Evolutionary conservation across 1,140 invertebrate species (phyloP).

Genomic region (Agraylea sexmaculata): DNA sequence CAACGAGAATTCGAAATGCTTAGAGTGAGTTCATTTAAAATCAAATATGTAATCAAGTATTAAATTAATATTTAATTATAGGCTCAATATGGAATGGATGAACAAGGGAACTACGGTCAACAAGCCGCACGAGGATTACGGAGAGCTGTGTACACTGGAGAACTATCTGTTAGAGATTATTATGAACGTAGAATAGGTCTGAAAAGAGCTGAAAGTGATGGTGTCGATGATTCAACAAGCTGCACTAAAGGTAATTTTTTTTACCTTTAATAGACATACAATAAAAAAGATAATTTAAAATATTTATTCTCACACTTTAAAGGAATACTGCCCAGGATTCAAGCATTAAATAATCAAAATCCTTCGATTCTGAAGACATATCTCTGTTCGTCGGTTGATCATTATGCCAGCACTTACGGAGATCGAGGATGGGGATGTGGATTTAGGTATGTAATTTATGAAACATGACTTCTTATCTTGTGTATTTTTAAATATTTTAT

Average conservation of each 20-base stretch:
- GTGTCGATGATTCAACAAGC: constrained; percentile 72
- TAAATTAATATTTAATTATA: constrained; percentile 22
- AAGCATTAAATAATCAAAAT: constrained; percentile 53
- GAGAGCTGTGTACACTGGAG: constrained; percentile 69
- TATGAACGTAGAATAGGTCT: constrained; percentile 70
- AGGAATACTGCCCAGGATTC: constrained; percentile 63
- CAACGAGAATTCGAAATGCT: constrained; percentile 71
- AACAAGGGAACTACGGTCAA: constrained; percentile 67
- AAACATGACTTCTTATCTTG: constrained; percentile 5
- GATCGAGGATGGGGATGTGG: constrained; percentile 87
- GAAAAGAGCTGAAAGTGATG: constrained; percentile 58
- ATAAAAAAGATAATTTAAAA: not conserved
- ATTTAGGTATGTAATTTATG: constrained; percentile 36
- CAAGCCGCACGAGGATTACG: constrained; percentile 75
- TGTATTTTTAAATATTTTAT: not conserved
- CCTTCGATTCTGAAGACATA: constrained; percentile 55
- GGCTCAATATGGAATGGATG: constrained; percentile 83
- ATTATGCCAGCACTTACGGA: constrained; percentile 77
- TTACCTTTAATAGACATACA: too few relatives aligned
- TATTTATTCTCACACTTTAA: constrained; percentile 15
- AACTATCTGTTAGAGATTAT: constrained; percentile 74
- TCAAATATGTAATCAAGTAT: not conserved
- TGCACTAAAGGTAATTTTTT: constrained; percentile 40
- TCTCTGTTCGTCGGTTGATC: constrained; percentile 68
- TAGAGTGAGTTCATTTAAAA: constrained; percentile 35